phyloP scores from a whole-genome alignment of 2,888 invertebrate species.

The Morpho helenor region DNA sequence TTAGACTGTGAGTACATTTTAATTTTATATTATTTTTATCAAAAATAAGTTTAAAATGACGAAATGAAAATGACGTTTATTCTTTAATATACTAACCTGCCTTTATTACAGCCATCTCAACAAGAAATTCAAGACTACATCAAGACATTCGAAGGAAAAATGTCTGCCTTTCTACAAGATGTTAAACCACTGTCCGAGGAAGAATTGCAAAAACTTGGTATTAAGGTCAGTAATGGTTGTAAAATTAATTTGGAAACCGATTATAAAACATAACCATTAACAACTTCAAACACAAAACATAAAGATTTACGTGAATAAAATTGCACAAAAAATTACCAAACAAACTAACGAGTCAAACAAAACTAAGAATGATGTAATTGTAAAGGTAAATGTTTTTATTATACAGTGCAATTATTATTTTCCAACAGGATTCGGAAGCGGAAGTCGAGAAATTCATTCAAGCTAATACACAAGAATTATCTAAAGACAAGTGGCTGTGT shows the following conservation, averaged over 20 bases:
- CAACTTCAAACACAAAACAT: too few species aligned
- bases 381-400: background rate
- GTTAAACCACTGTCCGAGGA: slow-evolving; percentile 84
- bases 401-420: background rate
- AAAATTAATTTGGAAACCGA: background rate
- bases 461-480: slow-evolving; percentile 97
- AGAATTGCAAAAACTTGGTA: slow-evolving; percentile 90
- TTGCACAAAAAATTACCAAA: too few species aligned
- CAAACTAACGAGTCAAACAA: too few species aligned
- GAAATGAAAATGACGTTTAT: too few species aligned
- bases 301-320: too few species aligned
- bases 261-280: too few species aligned
- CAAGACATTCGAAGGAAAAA: slow-evolving; percentile 92
- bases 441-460: slow-evolving; percentile 97
- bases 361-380: too few species aligned
- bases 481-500: slow-evolving; percentile 99
- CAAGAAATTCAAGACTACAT: slow-evolving; percentile 87
- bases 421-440: slow-evolving; percentile 71
- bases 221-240: slow-evolving; percentile 75
- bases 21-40: too few species aligned
- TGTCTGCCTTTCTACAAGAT: slow-evolving; percentile 92
- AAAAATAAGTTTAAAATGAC: too few species aligned
- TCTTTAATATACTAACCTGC: too few species aligned
- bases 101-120: slow-evolving; percentile 77
- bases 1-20: too few species aligned